Conservation (phyloP, 2,888 invertebrate genomes). For the Chloroclysta siterata region DNA sequence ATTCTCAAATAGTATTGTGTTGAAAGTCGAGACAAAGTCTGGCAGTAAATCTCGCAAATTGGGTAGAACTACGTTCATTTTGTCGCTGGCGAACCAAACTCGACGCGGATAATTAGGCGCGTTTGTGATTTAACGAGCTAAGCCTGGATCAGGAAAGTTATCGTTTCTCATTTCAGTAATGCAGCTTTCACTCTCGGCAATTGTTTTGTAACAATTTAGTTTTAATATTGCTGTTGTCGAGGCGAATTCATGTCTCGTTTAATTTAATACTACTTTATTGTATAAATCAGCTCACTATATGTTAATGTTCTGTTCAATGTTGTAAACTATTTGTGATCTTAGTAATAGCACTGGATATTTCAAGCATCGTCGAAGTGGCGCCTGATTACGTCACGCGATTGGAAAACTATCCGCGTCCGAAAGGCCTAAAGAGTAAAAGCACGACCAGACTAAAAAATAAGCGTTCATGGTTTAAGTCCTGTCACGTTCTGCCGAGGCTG, state of each 20-base stretch:
- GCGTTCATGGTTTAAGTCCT: slow-evolving; percentile 55
- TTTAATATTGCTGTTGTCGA: slow-evolving; percentile 9
- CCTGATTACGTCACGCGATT: slow-evolving; percentile 77
- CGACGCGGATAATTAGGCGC: slow-evolving; percentile 34
- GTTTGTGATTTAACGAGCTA: slow-evolving; percentile 26
- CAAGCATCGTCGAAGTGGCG: slow-evolving; percentile 67
- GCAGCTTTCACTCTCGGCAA: slow-evolving; percentile 27
- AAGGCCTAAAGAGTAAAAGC: slow-evolving; percentile 63
- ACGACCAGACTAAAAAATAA: slow-evolving; percentile 69
- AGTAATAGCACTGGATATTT: slow-evolving; percentile 46
- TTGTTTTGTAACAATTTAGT: slow-evolving; percentile 23
- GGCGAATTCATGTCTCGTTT: slow-evolving; percentile 4
- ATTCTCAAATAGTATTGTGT: slow-evolving; percentile 43
- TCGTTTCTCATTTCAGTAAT: slow-evolving; percentile 28
- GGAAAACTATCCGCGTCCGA: slow-evolving; percentile 72
- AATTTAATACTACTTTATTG: slow-evolving; percentile 29
- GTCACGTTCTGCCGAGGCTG: slow-evolving; percentile 69
- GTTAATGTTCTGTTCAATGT: slow-evolving; percentile 27
- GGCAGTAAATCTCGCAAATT: slow-evolving; percentile 41
- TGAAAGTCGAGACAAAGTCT: slow-evolving; percentile 38
- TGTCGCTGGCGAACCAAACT: slow-evolving; percentile 32
- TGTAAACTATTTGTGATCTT: slow-evolving; percentile 49
- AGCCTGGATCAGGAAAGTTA: slow-evolving; percentile 20
- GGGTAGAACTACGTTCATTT: slow-evolving; percentile 30
- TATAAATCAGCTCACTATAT: slow-evolving; percentile 28